Base-by-base conservation (phyloP, 1,140 invertebrate genomes). In the Heliconius nattereri region DNA sequence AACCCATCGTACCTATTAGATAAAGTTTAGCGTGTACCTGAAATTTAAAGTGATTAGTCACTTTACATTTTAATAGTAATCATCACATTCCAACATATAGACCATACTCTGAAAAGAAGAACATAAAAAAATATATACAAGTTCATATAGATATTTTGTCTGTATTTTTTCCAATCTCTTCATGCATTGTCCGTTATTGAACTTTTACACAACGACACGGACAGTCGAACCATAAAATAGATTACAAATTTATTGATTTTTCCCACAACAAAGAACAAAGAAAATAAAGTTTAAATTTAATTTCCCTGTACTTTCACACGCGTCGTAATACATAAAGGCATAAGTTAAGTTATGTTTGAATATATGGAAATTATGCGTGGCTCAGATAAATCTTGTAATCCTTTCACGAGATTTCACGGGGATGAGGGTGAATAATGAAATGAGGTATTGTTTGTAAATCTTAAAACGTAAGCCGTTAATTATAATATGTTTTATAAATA, bases 351-450 rank as follows among this genome's bases (percentile, higher is more conserved):
- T 52, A 74, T 54, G 45, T 49, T 32, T 45, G 40, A 52, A 73
- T 74, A 29, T 54, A 74, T 74, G 73, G 73, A 57, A 57, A 37
- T 57, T 75, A 35, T 75, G 71, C 29, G 52, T 75, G 73, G 45
- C 52, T 54, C 29, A n/a, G 29, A 35, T 75, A 60, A 75, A 60
- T 60, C 74, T 75, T 75, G 74, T 60, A 60, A 57, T 52, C 73
- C 73, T 54, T 32, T 57, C 29, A 75, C 32, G 52, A 60, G 74
- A 23, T 76, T 71, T 70, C 37, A 45, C 37, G 40, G 75, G 35
- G 75, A 52, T 76, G 32, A 45, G 35, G 54, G 54, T 70, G 54
- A 76, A 76, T 76, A 40, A 76, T 76, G 37, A 26, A 76, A 76
- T 40, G 75, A 70, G 75, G 35, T 45, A 76, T 76, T 45, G 60